Percentiles rank a stretch among this genome's conserved stretches.
These are phyloP conservation scores for Homarus americanus DNA, from an alignment of 1,140 invertebrate genomes.

Conservation along the genomic window DNA sequence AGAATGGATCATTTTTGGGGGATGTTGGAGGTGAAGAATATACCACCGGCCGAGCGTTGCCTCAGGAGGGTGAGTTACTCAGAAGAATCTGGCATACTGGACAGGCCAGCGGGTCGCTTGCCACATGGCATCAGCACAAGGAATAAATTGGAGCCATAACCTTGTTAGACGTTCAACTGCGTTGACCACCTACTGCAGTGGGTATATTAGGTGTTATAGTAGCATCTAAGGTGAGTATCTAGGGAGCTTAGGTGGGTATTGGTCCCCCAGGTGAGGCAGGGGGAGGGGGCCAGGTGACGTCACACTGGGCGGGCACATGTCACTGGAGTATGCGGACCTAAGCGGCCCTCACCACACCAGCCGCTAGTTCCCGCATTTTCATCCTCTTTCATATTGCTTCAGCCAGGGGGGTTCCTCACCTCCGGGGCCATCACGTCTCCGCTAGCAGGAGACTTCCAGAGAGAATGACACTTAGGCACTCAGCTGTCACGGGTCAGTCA, in stretches of 20 bases:
- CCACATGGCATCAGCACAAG: background rate
- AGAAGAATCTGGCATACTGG: background rate
- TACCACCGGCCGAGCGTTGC: too few relatives aligned
- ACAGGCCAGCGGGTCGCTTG: background rate
- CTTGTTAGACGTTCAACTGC: too few relatives aligned
- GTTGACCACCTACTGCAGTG: too few relatives aligned
- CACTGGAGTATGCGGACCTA: constrained; percentile 61
- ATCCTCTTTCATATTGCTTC: constrained; percentile 33
- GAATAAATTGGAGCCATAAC: too few relatives aligned
- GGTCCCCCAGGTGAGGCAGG: constrained; percentile 12
- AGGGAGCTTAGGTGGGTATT: too few relatives aligned
- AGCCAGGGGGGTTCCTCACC: background rate
- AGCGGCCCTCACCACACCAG: constrained; percentile 6
- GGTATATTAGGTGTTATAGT: too few relatives aligned
- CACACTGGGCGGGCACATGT: constrained; percentile 54
- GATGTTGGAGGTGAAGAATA: too few relatives aligned
- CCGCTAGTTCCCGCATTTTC: constrained; percentile 1
- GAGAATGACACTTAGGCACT: background rate
- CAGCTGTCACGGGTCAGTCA: background rate
- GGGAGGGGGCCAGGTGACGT: constrained; percentile 37
- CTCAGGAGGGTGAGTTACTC: too few relatives aligned
- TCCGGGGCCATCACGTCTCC: background rate
- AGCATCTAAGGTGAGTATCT: too few relatives aligned
- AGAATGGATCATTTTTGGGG: too few relatives aligned
- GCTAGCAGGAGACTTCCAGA: too few relatives aligned